Evolutionary conservation across 2,888 invertebrate species (phyloP).

Genomic region (Drosophila helvetica): DNA sequence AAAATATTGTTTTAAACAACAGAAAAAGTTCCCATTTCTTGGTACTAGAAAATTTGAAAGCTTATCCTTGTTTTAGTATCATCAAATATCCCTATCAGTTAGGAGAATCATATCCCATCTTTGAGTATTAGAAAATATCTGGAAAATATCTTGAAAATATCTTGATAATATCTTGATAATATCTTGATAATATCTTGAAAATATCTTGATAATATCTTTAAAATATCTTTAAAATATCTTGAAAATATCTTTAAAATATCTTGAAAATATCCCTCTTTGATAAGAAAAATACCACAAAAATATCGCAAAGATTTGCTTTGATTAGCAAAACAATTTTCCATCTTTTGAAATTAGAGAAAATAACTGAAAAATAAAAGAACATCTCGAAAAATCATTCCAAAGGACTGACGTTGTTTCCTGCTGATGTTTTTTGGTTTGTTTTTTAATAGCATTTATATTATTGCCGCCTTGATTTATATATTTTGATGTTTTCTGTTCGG

Average conservation of each 20-base stretch:
- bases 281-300: background rate
- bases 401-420: background rate
- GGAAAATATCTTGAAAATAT: too few species aligned
- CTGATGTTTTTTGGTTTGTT: background rate
- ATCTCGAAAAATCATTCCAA: background rate
- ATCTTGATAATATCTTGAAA: too few species aligned
- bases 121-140: too few species aligned
- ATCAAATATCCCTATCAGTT: too few species aligned
- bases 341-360: too few species aligned
- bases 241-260: too few species aligned
- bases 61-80: too few species aligned
- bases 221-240: background rate
- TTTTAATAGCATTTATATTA: background rate
- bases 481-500: constrained; percentile 37
- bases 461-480: constrained; percentile 1
- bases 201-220: background rate
- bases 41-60: too few species aligned
- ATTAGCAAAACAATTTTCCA: background rate
- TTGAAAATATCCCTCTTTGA: background rate
- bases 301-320: background rate
- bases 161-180: background rate
- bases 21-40: too few species aligned
- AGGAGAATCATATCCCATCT: too few species aligned
- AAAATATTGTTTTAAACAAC: too few species aligned
- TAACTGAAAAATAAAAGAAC: background rate